Evolutionary conservation across 30 jellyfish, hydroid and myxozoan species (phyloP).

Genomic region (Aurelia sp.): DNA sequence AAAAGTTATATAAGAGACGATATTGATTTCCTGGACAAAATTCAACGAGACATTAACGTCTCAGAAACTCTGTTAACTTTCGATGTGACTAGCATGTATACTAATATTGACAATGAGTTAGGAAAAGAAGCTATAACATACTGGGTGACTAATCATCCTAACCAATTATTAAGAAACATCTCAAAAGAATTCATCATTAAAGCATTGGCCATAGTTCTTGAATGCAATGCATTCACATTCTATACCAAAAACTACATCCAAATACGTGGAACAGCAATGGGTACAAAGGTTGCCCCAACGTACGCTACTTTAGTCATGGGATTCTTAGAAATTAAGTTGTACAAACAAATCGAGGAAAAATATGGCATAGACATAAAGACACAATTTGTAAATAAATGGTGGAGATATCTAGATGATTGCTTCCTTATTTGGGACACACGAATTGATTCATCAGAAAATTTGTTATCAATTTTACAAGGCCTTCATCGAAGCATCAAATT

Average conservation of each 20-base stretch:
- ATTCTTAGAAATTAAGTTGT: slow-evolving; percentile 16
- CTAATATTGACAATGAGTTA: slow-evolving; percentile 18
- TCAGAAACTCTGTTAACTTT: slow-evolving; percentile 3
- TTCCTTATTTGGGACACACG: slow-evolving; percentile 39
- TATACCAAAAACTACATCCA: too few species aligned
- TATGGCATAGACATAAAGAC: neutral
- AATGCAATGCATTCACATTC: slow-evolving; percentile 3
- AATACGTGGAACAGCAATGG: neutral
- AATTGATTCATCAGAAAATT: neutral
- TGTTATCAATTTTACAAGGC: neutral
- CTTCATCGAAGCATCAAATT: too few species aligned
- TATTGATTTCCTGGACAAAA: slow-evolving; percentile 20
- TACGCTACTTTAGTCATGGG: slow-evolving; percentile 28
- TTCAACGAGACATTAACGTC: neutral
- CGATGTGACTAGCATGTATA: slow-evolving; percentile 39
- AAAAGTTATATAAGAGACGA: slow-evolving; percentile 28
- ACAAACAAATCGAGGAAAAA: neutral
- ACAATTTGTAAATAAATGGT: neutral
- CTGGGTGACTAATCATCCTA: slow-evolving; percentile 25
- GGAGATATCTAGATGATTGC: slow-evolving; percentile 29
- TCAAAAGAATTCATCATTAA: slow-evolving; percentile 3
- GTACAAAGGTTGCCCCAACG: slow-evolving; percentile 39
- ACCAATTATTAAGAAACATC: neutral
- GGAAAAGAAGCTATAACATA: slow-evolving; percentile 23
- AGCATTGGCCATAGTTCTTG: slow-evolving; percentile 14